Conservation (phyloP, 2,797 vertebrate genomes). For the Sebastes hubbsi region DNA sequence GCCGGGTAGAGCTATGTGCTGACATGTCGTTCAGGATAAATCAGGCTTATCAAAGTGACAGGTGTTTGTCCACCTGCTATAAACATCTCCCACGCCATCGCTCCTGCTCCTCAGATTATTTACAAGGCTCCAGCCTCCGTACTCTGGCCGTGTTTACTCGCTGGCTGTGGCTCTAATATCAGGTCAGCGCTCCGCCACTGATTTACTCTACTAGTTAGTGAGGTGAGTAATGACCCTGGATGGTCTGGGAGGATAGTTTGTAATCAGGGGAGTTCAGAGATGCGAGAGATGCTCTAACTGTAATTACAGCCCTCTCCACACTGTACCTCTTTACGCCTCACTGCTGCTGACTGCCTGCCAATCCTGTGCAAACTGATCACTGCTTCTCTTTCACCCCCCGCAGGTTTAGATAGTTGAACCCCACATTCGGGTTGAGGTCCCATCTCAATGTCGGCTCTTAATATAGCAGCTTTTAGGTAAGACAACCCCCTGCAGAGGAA, state of each 20-base stretch:
- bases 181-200: slow-evolving; percentile 62
- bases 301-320: slow-evolving; percentile 56
- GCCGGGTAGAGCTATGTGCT: slow-evolving; percentile 83
- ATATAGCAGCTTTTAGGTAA: slow-evolving; percentile 52
- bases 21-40: slow-evolving; percentile 87
- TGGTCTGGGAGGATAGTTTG: slow-evolving; percentile 63
- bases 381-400: neutral
- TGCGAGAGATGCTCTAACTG: slow-evolving; percentile 63
- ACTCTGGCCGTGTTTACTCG: slow-evolving; percentile 70
- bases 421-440: slow-evolving; percentile 27
- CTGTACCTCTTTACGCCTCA: slow-evolving; percentile 20
- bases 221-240: slow-evolving; percentile 73
- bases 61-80: slow-evolving; percentile 92
- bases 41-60: slow-evolving; percentile 88
- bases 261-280: slow-evolving; percentile 59
- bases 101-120: slow-evolving; percentile 80
- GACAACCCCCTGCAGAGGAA: slow-evolving; percentile 40
- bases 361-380: slow-evolving; percentile 26
- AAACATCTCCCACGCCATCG: slow-evolving; percentile 84
- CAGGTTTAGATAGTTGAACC: slow-evolving; percentile 18
- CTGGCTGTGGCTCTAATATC: slow-evolving; percentile 65
- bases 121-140: slow-evolving; percentile 75
- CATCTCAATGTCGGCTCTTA: slow-evolving; percentile 71
- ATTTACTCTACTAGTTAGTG: slow-evolving; percentile 75
- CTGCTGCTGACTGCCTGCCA: slow-evolving; percentile 37